Percentiles rank a stretch among this genome's conserved stretches.
Conservation (phyloP, 2,113 vertebrate genomes). For the Rynchops niger region DNA sequence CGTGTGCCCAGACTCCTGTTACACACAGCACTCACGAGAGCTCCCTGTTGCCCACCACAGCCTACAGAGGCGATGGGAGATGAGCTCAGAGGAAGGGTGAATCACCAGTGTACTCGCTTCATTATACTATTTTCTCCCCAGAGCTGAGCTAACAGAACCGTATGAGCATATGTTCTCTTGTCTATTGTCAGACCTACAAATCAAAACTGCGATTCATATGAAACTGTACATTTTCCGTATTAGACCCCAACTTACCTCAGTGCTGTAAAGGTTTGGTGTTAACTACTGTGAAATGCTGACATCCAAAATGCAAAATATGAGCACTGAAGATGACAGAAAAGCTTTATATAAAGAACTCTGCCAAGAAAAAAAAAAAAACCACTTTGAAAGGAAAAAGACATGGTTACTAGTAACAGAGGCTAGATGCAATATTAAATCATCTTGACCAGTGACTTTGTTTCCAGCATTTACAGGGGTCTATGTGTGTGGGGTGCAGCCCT, state of each 20-base stretch:
- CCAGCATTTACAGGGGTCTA: not conserved
- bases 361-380: not conserved
- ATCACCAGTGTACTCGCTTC: not conserved
- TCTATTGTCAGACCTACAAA: slow-evolving; percentile 28
- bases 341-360: not conserved
- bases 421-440: not conserved
- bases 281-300: not conserved
- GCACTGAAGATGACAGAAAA: not conserved
- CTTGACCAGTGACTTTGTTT: not conserved
- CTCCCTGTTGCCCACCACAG: not conserved
- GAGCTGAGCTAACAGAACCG: not conserved
- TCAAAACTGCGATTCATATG: slow-evolving; percentile 31
- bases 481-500: not conserved
- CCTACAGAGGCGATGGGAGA: not conserved
- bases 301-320: not conserved
- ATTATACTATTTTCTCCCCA: not conserved
- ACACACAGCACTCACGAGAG: not conserved
- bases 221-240: not conserved
- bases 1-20: not conserved
- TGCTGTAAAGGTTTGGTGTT: not conserved
- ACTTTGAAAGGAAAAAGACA: not conserved
- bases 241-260: not conserved
- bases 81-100: slow-evolving; percentile 1
- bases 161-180: slow-evolving; percentile 10
- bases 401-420: not conserved